Evolutionary conservation across 2,888 invertebrate species (phyloP).

Genomic region (Philaethria dido): DNA sequence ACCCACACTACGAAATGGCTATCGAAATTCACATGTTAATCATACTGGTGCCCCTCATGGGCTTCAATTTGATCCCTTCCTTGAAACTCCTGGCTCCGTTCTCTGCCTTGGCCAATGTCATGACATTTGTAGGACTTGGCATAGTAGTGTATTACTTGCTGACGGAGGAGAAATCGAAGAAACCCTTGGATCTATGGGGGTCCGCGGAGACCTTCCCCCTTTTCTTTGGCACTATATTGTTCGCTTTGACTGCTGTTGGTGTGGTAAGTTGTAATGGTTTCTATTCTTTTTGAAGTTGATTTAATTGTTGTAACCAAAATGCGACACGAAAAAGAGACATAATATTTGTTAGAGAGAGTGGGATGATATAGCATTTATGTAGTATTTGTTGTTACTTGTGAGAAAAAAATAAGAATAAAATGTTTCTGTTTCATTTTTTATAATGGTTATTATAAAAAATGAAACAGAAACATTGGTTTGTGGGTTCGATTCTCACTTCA

Average conservation of each 20-base stretch:
- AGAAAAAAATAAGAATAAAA: no score
- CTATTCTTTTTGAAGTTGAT: no score
- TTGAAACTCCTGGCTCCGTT: conserved; percentile 92
- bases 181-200: conserved; percentile 70
- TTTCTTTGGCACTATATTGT: conserved; percentile 95
- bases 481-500: no score
- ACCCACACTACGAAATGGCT: conserved; percentile 68
- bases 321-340: no score
- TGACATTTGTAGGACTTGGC: conserved; percentile 90
- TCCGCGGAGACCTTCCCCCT: conserved; percentile 84
- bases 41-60: conserved; percentile 86
- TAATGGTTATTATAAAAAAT: no score
- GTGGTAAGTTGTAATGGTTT: conserved; percentile 82
- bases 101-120: conserved; percentile 91
- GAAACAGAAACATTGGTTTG: no score
- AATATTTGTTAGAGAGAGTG: no score
- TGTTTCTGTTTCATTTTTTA: no score
- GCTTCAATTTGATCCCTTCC: conserved; percentile 89
- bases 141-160: conserved; percentile 90
- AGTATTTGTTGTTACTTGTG: no score
- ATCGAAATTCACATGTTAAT: conserved; percentile 87
- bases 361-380: no score
- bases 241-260: conserved; percentile 93
- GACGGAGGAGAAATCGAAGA: conserved; percentile 71
- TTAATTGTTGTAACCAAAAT: no score